Evolutionary conservation across 23 tunicate genomes (phyloP), one percentile per base, ranked within the genome.

Genomic region (Oikopleura dioica): DNA sequence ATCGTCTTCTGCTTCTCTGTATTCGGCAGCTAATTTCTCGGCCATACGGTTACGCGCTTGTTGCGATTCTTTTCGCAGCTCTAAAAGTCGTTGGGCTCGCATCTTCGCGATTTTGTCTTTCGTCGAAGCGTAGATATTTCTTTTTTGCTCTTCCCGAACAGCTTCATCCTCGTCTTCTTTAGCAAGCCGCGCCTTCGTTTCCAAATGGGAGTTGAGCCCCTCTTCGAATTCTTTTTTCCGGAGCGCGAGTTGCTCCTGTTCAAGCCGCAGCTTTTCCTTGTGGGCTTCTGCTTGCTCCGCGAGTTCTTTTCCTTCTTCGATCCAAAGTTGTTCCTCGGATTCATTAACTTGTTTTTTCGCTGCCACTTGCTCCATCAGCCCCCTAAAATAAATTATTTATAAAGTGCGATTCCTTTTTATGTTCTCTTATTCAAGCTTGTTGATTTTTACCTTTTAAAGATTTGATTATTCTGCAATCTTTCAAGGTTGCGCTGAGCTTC

Each of bases 1-100:
- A 63, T 63, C 26, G 33, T 63, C 72, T 28, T 63, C 72, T 2
- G 72, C 72, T 28, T 63, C 72, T 63, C 26, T 63, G 72, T 63
- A 63, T 63, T 63, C 72, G 29, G 29, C 32, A 2, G 72, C 72
- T 28, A 63, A 63, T 63, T 28, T 24, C 4, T 23, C 33, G 26
- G 72, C 72, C 72, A 63, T 63, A 2, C 33, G 30, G 2, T 31
- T 31, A 16, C 72, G 72, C 30, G 72, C 72, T 63, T 63, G 72
- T 63, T 63, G 72, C 72, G 72, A 21, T 44, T 44, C 21, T 44
- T 44, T 44, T 44, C 21, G 55, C 55, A 44, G 9, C 21, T 21
- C 21, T 9, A 9, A 44, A 44, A 44, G 55, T 9, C 55, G 55
- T n/a, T n/a, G n/a, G n/a, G n/a, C 5, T 63, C 72, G 72, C 72